Evolutionary conservation across 2,797 vertebrate genomes (phyloP).

Genomic region (Manis crassicaudata): DNA sequence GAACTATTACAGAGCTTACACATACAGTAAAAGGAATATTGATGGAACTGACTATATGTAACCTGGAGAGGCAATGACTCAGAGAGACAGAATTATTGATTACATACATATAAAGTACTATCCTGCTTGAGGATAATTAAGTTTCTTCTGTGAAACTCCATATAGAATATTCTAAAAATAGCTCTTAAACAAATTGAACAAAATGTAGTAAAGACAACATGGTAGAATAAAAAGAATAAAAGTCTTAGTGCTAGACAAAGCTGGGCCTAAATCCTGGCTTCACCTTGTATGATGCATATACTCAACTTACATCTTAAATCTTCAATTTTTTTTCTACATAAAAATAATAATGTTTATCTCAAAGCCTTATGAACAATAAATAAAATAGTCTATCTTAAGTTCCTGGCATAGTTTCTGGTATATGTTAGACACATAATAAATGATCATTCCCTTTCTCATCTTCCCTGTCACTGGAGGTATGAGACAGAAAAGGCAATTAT

Average conservation of each 20-base stretch:
- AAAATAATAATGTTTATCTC: conserved; percentile 61
- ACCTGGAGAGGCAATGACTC: not conserved
- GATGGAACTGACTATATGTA: not conserved
- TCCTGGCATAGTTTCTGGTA: conserved; percentile 38
- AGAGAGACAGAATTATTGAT: conserved; percentile 34
- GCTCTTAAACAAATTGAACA: conserved; percentile 47
- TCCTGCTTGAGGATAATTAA: conserved; percentile 52
- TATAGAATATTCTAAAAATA: conserved; percentile 57
- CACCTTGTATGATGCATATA: conserved; percentile 4
- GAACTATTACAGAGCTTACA: not conserved
- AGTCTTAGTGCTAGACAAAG: conserved; percentile 14
- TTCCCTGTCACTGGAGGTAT: conserved; percentile 24
- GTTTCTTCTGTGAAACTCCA: conserved; percentile 12
- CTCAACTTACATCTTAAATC: conserved; percentile 51
- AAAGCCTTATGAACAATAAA: conserved; percentile 53
- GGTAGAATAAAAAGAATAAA: conserved; percentile 39
- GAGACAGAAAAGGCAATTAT: conserved; percentile 46
- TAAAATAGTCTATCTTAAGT: conserved; percentile 28
- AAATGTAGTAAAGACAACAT: conserved; percentile 31
- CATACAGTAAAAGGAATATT: not conserved
- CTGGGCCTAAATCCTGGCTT: conserved; percentile 39
- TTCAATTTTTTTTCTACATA: conserved; percentile 27
- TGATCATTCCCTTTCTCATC: conserved; percentile 44
- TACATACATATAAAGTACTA: not conserved
- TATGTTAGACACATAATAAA: conserved; percentile 59